Evolutionary conservation across 2,888 invertebrate genomes (phyloP).

Genomic region (Theretra japonica): DNA sequence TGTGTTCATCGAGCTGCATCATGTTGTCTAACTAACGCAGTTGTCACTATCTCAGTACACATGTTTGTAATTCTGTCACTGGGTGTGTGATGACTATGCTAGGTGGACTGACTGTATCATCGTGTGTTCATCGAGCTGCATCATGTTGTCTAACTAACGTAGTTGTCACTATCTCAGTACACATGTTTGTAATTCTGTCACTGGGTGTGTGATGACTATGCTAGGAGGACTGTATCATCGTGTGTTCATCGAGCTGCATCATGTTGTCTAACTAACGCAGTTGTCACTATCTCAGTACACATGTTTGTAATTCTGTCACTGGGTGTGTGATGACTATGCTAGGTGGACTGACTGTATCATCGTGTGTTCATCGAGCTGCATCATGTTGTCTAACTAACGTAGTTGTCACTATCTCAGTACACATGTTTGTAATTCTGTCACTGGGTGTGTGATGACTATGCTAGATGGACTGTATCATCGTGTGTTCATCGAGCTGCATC

Average conservation of each 20-base stretch:
- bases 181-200: slow-evolving; percentile 47
- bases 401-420: slow-evolving; percentile 40
- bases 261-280: slow-evolving; percentile 12
- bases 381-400: slow-evolving; percentile 23
- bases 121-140: neutral
- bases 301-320: slow-evolving; percentile 42
- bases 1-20: slow-evolving; percentile 11
- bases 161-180: slow-evolving; percentile 39
- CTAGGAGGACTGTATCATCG: slow-evolving; percentile 29
- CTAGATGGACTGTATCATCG: slow-evolving; percentile 31
- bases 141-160: slow-evolving; percentile 27
- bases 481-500: slow-evolving; percentile 23
- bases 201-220: slow-evolving; percentile 45
- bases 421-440: slow-evolving; percentile 42
- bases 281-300: slow-evolving; percentile 36
- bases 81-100: slow-evolving; percentile 36
- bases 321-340: slow-evolving; percentile 31
- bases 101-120: neutral
- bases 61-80: slow-evolving; percentile 41
- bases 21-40: slow-evolving; percentile 12
- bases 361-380: neutral
- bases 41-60: slow-evolving; percentile 34
- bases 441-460: slow-evolving; percentile 41
- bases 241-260: neutral
- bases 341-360: neutral